Evolutionary conservation across 2,888 invertebrate genomes (phyloP).

Genomic region (Trichacis sp.): DNA sequence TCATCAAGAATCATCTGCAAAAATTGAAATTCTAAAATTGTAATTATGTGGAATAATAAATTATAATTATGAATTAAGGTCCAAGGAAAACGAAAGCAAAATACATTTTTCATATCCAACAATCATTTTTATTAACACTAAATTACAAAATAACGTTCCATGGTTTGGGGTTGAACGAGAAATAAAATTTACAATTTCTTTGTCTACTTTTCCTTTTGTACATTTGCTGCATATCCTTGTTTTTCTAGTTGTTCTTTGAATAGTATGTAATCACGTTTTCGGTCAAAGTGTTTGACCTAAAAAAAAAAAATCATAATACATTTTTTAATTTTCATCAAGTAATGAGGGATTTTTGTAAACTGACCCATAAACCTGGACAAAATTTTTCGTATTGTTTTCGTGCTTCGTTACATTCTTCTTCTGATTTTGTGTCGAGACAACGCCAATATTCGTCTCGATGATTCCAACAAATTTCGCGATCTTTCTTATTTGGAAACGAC

Average conservation of each 20-base stretch:
- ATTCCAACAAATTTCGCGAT: conserved; percentile 86
- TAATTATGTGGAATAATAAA: no score
- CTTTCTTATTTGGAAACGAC: conserved; percentile 86
- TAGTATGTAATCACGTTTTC: conserved; percentile 87
- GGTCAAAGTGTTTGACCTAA: conserved; percentile 90
- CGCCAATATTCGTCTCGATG: conserved; percentile 90
- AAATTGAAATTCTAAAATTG: no score
- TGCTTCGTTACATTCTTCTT: conserved; percentile 79
- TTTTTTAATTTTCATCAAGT: no score
- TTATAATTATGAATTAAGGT: no score
- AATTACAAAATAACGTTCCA: conserved; percentile 52
- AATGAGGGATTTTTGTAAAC: no score
- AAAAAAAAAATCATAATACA: no score
- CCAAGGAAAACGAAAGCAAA: neutral
- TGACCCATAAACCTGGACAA: conserved; percentile 87
- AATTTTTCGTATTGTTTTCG: conserved; percentile 81
- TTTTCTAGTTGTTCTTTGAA: conserved; percentile 90
- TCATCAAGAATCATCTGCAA: conserved; percentile 18
- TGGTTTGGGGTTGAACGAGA: conserved; percentile 46
- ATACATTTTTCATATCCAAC: neutral
- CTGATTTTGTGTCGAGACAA: conserved; percentile 81
- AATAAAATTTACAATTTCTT: no score
- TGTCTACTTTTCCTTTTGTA: conserved; percentile 64
- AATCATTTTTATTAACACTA: conserved; percentile 62
- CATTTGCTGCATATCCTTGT: conserved; percentile 79